Evolutionary conservation across 2,797 vertebrate species (phyloP), one percentile per base, ranked within the genome.

Genomic region (Hybognathus amarus): DNA sequence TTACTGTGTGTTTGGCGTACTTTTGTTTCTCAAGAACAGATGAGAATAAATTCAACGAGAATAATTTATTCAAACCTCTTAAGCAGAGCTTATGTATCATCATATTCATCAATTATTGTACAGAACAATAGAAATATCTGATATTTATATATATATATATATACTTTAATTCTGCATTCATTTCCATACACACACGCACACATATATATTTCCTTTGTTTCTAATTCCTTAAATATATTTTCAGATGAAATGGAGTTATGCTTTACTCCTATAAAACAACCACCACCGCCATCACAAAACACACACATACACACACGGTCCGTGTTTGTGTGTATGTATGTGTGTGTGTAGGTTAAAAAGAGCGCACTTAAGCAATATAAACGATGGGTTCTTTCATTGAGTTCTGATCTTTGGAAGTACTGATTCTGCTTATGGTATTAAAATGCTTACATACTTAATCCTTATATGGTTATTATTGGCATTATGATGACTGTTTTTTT

Each of bases 61-160:
- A 93, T 90, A 86, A 91, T 95, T 95, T 94, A 95, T 95, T 95
- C 93, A 92, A 93, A 94, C 92, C 93, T 91, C 91, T 95, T 93
- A 93, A 90, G 90, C 91, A 89, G 93, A 64, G 77, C 75, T 94
- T 90, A 93, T 93, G 85, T 90, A 92, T 89, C 91, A 91, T 93
- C 88, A 91, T 91, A 88, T 77, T 83, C 91, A 92, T 91, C 92
- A 92, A 93, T 93, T 90, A 93, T 93, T 89, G 90, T 92, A 93
- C 90, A 90, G 92, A 94, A 93, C 92, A 93, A 91, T 87, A 89
- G 73, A 93, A 92, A 87, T 89, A 89, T 87, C 87, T 91, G 86
- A 90, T 87, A 91, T 92, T 90, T 89, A 91, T 92, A 93, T 90
- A 94, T 59, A 59, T 59, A 59, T 59, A 24, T 61, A 90, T 87